A percentile compares a stretch with the other conserved stretches of the same genome.
These are phyloP conservation scores for Apostichopus parvimensis DNA, from an alignment of 35 echinoderm and acorn worm genomes.

Conservation along the genomic window DNA sequence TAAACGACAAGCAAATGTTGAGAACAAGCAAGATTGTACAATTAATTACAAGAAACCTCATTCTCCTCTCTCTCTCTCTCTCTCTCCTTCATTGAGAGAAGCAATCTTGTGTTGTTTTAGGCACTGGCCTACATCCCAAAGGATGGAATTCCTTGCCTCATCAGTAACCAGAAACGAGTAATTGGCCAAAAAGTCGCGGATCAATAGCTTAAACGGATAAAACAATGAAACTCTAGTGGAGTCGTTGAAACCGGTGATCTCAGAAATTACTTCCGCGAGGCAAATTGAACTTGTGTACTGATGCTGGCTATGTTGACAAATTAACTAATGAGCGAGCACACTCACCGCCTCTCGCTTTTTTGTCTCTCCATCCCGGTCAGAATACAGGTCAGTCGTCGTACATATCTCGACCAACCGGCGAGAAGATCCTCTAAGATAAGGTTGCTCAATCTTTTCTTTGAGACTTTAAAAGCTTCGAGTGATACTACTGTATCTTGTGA, in stretches of 20 bases:
- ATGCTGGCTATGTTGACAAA: constrained; percentile 37
- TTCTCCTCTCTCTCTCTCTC: neutral
- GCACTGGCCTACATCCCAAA: constrained; percentile 6
- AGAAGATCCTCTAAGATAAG: too few species aligned
- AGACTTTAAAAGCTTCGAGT: too few species aligned
- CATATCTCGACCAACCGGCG: neutral
- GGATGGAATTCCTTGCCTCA: constrained; percentile 21
- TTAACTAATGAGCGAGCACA: constrained; percentile 4
- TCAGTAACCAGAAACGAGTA: constrained; percentile 19
- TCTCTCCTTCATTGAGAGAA: neutral
- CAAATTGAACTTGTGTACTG: constrained; percentile 37
- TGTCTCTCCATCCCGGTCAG: neutral
- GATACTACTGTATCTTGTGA: too few species aligned
- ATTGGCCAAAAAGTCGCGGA: constrained; percentile 38
- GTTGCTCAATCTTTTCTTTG: too few species aligned
- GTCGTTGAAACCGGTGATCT: constrained; percentile 16
- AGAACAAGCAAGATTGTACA: constrained; percentile 13
- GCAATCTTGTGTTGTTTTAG: neutral
- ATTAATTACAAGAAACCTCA: neutral
- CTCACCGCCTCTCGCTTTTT: neutral
- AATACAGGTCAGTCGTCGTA: neutral
- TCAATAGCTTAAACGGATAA: constrained; percentile 45
- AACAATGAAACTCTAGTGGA: constrained; percentile 19
- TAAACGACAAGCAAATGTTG: constrained; percentile 12
- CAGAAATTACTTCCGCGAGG: constrained; percentile 30